Percentiles rank a stretch among this genome's conserved stretches.
These are phyloP conservation scores for Andrena trimmerana DNA, from an alignment of 2,888 invertebrate genomes.

Conservation along the genomic window DNA sequence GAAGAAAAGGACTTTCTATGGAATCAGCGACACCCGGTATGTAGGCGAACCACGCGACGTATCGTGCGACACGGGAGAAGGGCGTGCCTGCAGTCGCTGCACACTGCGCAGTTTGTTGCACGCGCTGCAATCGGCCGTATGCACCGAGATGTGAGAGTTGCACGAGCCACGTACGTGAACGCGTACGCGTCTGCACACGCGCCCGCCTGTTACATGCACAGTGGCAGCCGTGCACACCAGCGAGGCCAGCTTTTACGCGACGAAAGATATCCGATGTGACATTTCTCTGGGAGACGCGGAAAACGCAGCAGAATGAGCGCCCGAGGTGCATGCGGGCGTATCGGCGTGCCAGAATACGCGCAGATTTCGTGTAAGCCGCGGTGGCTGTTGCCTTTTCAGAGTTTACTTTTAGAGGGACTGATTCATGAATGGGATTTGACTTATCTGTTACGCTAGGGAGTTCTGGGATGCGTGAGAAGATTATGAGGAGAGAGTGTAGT, in stretches of 20 bases:
- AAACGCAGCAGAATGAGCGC: slow-evolving; percentile 26
- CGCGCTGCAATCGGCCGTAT: slow-evolving; percentile 79
- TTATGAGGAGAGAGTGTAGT: too few relatives aligned
- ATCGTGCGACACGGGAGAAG: slow-evolving; percentile 82
- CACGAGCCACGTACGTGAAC: slow-evolving; percentile 49
- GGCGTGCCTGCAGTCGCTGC: slow-evolving; percentile 80
- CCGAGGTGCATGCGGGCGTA: background rate
- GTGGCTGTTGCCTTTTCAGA: background rate
- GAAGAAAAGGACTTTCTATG: slow-evolving; percentile 34
- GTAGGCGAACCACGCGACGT: slow-evolving; percentile 77
- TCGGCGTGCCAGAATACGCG: background rate
- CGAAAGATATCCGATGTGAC: slow-evolving; percentile 36
- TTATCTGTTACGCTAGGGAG: too few relatives aligned
- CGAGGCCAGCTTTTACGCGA: slow-evolving; percentile 20
- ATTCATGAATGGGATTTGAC: background rate
- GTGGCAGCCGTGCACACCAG: background rate
- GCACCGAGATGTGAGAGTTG: slow-evolving; percentile 56
- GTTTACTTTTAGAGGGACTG: slow-evolving; percentile 9
- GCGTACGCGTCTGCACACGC: slow-evolving; percentile 30
- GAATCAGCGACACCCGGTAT: slow-evolving; percentile 76
- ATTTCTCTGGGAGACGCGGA: slow-evolving; percentile 28
- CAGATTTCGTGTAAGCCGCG: background rate
- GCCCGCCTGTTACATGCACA: background rate
- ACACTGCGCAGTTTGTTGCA: slow-evolving; percentile 84
- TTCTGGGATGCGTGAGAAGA: too few relatives aligned